Evolutionary conservation across 2,113 vertebrate genomes (phyloP).

Genomic region (Petaurus breviceps): DNA sequence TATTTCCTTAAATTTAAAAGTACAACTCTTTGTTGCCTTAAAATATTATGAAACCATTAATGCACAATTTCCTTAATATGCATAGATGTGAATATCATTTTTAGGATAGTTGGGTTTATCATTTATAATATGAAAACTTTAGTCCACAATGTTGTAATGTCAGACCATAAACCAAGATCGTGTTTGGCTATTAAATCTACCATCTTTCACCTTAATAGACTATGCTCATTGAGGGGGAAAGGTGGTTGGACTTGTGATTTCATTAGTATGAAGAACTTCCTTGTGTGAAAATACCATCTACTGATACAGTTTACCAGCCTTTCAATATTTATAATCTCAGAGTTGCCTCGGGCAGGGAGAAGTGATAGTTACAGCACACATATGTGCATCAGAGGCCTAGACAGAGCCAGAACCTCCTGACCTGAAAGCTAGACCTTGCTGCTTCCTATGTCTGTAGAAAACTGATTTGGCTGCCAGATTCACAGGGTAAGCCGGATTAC

Average conservation of each 20-base stretch:
- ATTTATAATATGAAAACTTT: background rate
- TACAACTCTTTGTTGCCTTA: background rate
- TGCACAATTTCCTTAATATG: background rate
- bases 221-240: background rate
- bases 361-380: background rate
- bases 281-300: background rate
- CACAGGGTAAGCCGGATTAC: background rate
- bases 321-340: background rate
- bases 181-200: background rate
- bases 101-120: background rate
- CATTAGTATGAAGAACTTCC: background rate
- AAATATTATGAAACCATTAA: background rate
- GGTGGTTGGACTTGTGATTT: background rate
- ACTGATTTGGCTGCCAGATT: background rate
- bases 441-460: background rate
- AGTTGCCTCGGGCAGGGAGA: background rate
- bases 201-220: background rate
- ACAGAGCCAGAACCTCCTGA: background rate
- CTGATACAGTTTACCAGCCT: background rate
- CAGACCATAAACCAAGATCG: background rate
- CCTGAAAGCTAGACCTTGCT: background rate
- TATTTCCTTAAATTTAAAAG: background rate
- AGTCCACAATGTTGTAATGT: constrained; percentile 27
- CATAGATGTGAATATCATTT: background rate
- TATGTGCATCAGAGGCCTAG: background rate